Conservation (phyloP, 2,113 vertebrate genomes). For the Phoenicopterus ruber region DNA sequence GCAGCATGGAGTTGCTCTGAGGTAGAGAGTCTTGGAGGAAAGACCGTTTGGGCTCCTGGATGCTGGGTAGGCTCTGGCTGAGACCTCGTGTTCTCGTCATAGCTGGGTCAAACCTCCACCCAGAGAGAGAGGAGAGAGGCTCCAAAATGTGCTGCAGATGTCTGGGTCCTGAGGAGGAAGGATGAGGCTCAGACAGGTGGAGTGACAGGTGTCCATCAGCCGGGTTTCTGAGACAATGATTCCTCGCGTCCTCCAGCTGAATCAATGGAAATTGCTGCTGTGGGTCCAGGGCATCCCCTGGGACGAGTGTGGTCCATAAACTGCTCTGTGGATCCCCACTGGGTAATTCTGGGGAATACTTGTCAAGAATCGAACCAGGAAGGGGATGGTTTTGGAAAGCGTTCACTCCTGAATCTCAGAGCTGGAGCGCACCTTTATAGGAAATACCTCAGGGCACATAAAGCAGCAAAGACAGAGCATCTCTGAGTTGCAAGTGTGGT, state of each 20-base stretch:
- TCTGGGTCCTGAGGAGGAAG: not conserved
- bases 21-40: not conserved
- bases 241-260: not conserved
- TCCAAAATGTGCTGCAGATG: not conserved
- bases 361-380: not conserved
- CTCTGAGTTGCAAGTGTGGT: not conserved
- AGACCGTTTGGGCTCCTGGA: not conserved
- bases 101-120: not conserved
- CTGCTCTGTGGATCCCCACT: not conserved
- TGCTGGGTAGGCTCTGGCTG: not conserved
- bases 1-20: not conserved
- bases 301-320: not conserved
- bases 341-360: not conserved
- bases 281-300: not conserved
- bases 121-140: not conserved
- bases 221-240: not conserved
- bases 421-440: not conserved
- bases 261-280: not conserved
- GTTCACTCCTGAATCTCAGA: not conserved
- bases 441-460: not conserved
- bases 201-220: not conserved
- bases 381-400: not conserved
- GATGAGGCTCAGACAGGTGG: not conserved
- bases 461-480: not conserved
- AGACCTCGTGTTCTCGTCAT: not conserved